Conservation (phyloP, 1,140 invertebrate genomes). For the Meloidogyne hapla region DNA sequence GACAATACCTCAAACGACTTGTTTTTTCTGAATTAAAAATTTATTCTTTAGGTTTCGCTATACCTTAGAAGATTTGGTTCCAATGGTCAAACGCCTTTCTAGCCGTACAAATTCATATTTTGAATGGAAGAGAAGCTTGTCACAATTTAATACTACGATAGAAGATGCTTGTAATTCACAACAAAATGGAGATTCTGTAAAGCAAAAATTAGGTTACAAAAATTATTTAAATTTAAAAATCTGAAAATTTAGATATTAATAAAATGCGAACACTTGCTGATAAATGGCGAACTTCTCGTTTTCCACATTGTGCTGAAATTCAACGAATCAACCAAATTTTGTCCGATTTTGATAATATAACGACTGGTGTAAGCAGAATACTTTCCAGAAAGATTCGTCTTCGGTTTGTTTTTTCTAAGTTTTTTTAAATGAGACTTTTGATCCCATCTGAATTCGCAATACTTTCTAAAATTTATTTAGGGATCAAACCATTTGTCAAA, state of each 20-base stretch:
- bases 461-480: constrained; percentile 24
- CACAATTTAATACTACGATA: constrained; percentile 11
- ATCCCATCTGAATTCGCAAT: neutral
- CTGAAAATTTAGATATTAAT: constrained; percentile 14
- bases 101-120: constrained; percentile 31
- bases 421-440: too few species aligned
- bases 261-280: constrained; percentile 30
- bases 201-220: constrained; percentile 14
- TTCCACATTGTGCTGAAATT: constrained; percentile 45
- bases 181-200: neutral
- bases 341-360: constrained; percentile 30
- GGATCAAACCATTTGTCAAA: constrained; percentile 45
- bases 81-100: constrained; percentile 26
- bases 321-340: constrained; percentile 16
- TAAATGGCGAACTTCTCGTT: constrained; percentile 26
- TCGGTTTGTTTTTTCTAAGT: constrained; percentile 19
- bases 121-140: constrained; percentile 27
- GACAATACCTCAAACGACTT: too few species aligned
- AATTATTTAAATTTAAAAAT: neutral
- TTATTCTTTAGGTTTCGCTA: constrained; percentile 24
- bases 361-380: constrained; percentile 16
- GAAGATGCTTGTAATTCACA: neutral
- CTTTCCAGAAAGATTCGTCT: constrained; percentile 40
- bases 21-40: neutral
- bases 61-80: constrained; percentile 41